These are phyloP conservation scores for Antheraea mylitta DNA, from an alignment of 1,140 invertebrate genomes.

Conservation along the genomic window DNA sequence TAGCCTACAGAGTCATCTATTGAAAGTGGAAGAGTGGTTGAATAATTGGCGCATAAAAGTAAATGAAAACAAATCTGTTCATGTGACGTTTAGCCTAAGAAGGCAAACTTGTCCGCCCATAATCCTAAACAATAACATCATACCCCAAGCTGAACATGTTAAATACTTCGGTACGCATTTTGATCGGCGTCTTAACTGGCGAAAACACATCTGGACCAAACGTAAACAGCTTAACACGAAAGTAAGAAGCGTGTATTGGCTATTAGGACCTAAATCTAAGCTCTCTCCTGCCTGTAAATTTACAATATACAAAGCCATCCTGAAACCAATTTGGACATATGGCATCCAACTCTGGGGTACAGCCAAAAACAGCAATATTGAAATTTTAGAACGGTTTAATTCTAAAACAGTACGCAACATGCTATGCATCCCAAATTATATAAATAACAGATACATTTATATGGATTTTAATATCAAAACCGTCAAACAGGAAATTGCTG, in stretches of 20 bases:
- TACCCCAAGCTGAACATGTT: conserved; percentile 20
- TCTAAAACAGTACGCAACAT: conserved; percentile 6
- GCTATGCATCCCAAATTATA: neutral
- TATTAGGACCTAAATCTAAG: conserved; percentile 15
- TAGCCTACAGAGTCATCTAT: conserved; percentile 14
- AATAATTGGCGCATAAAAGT: conserved; percentile 41
- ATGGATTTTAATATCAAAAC: neutral
- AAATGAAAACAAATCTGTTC: conserved; percentile 37
- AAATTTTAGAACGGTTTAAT: conserved; percentile 14
- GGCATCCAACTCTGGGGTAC: conserved; percentile 33
- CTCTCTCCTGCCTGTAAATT: neutral
- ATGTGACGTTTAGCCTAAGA: conserved; percentile 40
- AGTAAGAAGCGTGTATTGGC: conserved; percentile 12
- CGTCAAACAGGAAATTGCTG: neutral
- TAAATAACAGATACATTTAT: neutral
- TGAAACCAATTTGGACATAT: conserved; percentile 27
- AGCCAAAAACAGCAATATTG: conserved; percentile 26
- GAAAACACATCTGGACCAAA: conserved; percentile 16
- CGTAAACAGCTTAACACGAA: conserved; percentile 8
- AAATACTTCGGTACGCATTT: conserved; percentile 26
- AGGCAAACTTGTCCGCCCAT: conserved; percentile 32
- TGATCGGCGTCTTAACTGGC: conserved; percentile 21
- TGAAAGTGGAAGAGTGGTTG: conserved; percentile 14
- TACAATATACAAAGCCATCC: conserved; percentile 22
- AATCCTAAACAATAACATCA: conserved; percentile 15